Evolutionary conservation across 1,140 invertebrate species (phyloP).

Genomic region (Pogonognathellus flavescens): DNA sequence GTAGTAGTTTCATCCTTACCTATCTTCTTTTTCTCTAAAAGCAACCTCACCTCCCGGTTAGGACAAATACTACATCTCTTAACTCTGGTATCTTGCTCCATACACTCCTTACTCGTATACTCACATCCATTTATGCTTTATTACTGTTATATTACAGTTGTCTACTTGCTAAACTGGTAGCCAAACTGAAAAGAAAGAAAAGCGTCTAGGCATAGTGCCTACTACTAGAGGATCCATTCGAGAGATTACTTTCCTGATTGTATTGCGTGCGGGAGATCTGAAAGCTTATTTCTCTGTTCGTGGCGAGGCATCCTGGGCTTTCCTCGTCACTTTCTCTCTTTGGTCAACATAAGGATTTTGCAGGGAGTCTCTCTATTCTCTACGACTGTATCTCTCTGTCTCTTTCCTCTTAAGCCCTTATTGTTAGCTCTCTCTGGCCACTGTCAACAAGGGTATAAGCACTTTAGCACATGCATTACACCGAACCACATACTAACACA

Average conservation of each 20-base stretch:
- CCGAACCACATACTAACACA: neutral
- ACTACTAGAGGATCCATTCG: constrained; percentile 32
- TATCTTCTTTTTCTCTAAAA: too few species aligned
- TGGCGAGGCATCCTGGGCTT: constrained; percentile 37
- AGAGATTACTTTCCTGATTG: constrained; percentile 53
- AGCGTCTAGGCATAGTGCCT: neutral
- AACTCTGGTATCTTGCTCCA: too few species aligned
- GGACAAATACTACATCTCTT: too few species aligned
- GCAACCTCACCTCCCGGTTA: too few species aligned
- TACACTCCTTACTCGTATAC: neutral
- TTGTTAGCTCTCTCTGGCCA: constrained; percentile 28
- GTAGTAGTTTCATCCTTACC: too few species aligned
- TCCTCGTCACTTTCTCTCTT: constrained; percentile 46
- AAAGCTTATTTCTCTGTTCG: constrained; percentile 43
- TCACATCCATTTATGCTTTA: constrained; percentile 5
- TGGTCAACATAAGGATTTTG: constrained; percentile 44
- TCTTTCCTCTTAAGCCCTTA: constrained; percentile 13
- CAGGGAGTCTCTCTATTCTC: constrained; percentile 23
- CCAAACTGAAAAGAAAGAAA: neutral
- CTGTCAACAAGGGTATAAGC: constrained; percentile 32
- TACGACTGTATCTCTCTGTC: too few species aligned
- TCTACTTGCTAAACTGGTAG: neutral
- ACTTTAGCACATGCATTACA: constrained; percentile 36
- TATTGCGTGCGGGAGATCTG: constrained; percentile 50
- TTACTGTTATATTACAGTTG: constrained; percentile 12